Evolutionary conservation across 2,888 invertebrate species (phyloP), one percentile per base, ranked within the genome.

Genomic region (Disparrhopalites patrizii): DNA sequence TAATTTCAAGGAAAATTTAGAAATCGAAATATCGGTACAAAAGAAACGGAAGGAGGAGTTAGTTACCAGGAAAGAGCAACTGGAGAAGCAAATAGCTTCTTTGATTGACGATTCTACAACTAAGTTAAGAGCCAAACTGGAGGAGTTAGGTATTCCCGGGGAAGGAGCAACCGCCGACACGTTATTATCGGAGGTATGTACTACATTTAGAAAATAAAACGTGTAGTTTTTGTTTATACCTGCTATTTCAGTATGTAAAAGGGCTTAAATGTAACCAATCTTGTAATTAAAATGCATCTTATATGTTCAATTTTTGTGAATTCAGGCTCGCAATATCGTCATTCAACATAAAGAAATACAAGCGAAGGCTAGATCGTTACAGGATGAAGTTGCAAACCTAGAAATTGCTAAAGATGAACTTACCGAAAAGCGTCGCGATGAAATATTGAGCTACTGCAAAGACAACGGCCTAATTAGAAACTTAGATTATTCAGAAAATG

Each of bases 41-140:
- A 89, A 87, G 83, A 87, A 80, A 68, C 71, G 74, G 61, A 67
- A 72, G 20, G 72, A 73, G 30, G 66, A 62, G 36, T 68, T 75
- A 47, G 60, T 62, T 8, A 27, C 65, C 20, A 58, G 70, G 47
- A 67, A 69, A 50, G 89, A 89, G n/a, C 92, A 93, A 79, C 81
- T 96, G 75, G 93, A 95, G 77, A 93, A 93, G 78, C 93, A 95
- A 82, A 93, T 96, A 70, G 90, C 88, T 79, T 89, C 91, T 68
- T 82, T 97, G 70, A 93, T 94, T 72, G 90, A 91, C 76, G 95
- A 96, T 79, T 93, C 95, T 77, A 92, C 94, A 18, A 88, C 88
- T 30, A 81, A 94, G 73, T 82, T 96, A 43, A 92, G 93, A 79
- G 88, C 89, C 51, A 85, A 95, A 70, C 91, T 96, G 88, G 89